Evolutionary conservation across 1,140 invertebrate species (phyloP).

Genomic region (Sminthurides bifidus): DNA sequence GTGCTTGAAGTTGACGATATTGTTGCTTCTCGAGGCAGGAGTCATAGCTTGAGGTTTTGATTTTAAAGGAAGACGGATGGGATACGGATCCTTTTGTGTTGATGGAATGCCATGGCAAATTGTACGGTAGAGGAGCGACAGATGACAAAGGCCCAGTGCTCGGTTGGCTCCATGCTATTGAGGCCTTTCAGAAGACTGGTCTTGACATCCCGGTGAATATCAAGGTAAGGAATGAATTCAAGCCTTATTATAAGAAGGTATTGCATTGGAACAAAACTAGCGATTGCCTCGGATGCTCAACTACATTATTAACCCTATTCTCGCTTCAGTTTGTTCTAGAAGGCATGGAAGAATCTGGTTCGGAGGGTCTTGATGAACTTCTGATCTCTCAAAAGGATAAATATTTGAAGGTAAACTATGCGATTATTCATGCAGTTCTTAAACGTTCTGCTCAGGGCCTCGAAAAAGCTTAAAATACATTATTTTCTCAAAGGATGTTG

Average conservation of each 20-base stretch:
- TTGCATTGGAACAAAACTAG: not conserved
- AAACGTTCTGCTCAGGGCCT: not conserved
- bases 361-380: conserved; percentile 83
- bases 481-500: conserved; percentile 48
- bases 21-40: not conserved
- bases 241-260: too few relatives aligned
- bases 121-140: conserved; percentile 82
- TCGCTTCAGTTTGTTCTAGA: conserved; percentile 76
- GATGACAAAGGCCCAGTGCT: conserved; percentile 77
- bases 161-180: conserved; percentile 87
- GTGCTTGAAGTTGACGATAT: conserved; percentile 10
- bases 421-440: conserved; percentile 22
- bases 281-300: not conserved
- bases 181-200: conserved; percentile 65
- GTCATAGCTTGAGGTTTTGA: not conserved
- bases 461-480: not conserved
- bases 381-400: conserved; percentile 57
- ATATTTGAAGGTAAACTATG: conserved; percentile 53
- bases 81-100: conserved; percentile 86
- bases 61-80: conserved; percentile 36
- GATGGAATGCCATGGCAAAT: conserved; percentile 74
- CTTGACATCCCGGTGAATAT: conserved; percentile 75
- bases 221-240: conserved; percentile 60
- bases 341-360: conserved; percentile 97
- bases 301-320: conserved; percentile 19